Base-by-base conservation (phyloP, 23 tunicate genomes). In the Clavelina lepadiformis region DNA sequence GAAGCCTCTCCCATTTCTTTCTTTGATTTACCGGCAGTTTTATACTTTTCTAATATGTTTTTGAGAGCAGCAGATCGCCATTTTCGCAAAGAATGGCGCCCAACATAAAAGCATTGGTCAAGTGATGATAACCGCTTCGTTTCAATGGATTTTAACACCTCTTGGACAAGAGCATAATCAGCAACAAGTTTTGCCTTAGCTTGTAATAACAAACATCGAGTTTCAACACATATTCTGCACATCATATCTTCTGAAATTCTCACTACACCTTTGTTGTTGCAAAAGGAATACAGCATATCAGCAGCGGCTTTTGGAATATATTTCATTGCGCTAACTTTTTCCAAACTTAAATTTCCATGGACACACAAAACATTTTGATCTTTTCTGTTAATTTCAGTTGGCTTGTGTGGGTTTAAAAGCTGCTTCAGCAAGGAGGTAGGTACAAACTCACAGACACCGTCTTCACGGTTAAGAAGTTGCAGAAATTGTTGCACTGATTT, bases 221-320 rank as follows among this genome's bases (percentile, higher is more conserved):
- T 64, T 47, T 77, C 38, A 0, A 86, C 95, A 72, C 95, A 86
- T n/a, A 62, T 27, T 31, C 11, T 56, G 59, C 95, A 86, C 3
- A 80, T 52, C 55, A 63, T 57, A 19, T 22, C 13, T 29, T 66
- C 34, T 2, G 65, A 19, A 24, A 67, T 30, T 31, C 69, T 56
- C 7, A 46, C 6, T 11, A 26, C 56, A 6, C 47, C 57, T 3
- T 25, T 7, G 47, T 36, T 46, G 11, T 33, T 32, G 28, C 45
- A 61, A 35, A 20, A 35, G 4, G 33, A 61, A 38, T 34, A 71
- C 3, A 86, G 18, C 0, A 55, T 11, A 31, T 65, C 78, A 38
- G 85, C 95, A 20, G 82, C 69, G 30, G 35, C 0, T 58, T 78
- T 65, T 19, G 95, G 83, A 2, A 86, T 59, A 37, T 75, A 78